Percentiles rank a stretch among this genome's conserved stretches.
These are phyloP conservation scores for Bothrops alternatus DNA, from an alignment of 2,797 vertebrate genomes.

Conservation along the genomic window DNA sequence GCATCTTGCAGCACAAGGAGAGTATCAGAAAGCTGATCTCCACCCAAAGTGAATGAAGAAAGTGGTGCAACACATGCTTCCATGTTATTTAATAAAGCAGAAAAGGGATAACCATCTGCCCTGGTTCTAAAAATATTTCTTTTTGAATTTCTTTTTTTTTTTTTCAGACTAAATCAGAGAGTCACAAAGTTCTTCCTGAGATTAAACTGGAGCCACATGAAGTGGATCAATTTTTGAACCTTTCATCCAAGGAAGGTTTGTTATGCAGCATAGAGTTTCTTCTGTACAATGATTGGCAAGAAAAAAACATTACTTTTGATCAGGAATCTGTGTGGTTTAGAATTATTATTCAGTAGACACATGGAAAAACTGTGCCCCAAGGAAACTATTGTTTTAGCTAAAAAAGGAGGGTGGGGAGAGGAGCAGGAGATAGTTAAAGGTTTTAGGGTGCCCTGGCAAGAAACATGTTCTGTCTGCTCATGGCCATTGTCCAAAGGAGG, in stretches of 20 bases:
- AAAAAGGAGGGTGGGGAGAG: not conserved
- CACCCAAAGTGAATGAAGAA: not conserved
- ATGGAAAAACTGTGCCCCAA: not conserved
- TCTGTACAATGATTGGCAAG: not conserved
- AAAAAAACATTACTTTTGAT: not conserved
- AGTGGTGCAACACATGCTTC: not conserved
- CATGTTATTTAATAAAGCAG: not conserved
- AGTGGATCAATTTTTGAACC: conserved; percentile 96
- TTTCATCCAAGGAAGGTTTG: conserved; percentile 91
- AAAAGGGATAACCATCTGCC: not conserved
- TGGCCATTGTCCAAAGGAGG: not conserved
- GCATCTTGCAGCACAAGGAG: not conserved
- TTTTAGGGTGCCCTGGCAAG: not conserved
- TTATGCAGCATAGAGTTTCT: not conserved
- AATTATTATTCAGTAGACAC: not conserved
- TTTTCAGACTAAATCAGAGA: conserved; percentile 81
- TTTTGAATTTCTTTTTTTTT: conserved; percentile 47
- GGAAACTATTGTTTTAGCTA: not conserved
- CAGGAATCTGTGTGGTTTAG: not conserved
- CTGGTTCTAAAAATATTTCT: not conserved
- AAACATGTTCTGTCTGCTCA: not conserved
- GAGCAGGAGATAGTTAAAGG: not conserved
- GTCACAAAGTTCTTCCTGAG: conserved; percentile 80
- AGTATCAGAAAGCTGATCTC: too few relatives aligned
- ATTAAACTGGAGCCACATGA: conserved; percentile 97